Conservation (phyloP, 2,113 vertebrate species). For the Cervus canadensis region DNA sequence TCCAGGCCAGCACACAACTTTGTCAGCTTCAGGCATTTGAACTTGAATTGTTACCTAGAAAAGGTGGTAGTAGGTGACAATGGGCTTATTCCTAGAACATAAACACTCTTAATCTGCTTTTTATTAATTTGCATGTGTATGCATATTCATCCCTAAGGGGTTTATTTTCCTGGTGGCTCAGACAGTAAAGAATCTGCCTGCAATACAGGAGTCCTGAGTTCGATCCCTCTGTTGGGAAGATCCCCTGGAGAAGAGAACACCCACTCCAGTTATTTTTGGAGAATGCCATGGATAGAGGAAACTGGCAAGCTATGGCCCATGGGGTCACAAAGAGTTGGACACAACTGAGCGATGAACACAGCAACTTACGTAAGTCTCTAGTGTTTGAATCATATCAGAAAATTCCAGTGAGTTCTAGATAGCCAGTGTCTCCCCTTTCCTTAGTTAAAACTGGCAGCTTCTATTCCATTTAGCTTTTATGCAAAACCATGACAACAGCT, state of each 20-base stretch:
- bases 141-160: not conserved
- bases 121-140: not conserved
- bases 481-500: conserved; percentile 13
- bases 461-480: not conserved
- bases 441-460: not conserved
- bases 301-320: not conserved
- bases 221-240: not conserved
- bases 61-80: not conserved
- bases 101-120: conserved; percentile 11
- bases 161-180: not conserved
- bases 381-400: not conserved
- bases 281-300: not conserved
- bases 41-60: not conserved
- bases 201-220: not conserved
- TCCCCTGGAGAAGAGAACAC: not conserved
- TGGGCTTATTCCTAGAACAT: not conserved
- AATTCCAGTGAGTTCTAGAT: not conserved
- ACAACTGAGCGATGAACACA: not conserved
- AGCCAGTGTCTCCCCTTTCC: not conserved
- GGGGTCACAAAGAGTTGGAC: not conserved
- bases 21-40: not conserved
- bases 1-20: not conserved
- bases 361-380: not conserved
- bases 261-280: not conserved
- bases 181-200: not conserved